Evolutionary conservation across 2,888 invertebrate species (phyloP).

Genomic region (Julus scandinavius): DNA sequence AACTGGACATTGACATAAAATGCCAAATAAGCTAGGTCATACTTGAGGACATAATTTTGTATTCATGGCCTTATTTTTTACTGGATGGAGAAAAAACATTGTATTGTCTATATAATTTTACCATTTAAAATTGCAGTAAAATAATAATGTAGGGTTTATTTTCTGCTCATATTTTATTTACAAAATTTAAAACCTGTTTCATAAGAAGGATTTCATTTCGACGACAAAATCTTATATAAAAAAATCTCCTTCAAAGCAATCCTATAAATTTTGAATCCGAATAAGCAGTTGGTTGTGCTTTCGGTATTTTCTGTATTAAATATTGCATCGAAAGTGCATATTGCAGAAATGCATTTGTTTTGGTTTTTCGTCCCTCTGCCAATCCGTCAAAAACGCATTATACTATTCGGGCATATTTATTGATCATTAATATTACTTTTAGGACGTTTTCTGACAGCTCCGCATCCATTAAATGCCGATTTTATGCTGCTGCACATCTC

Average conservation of each 20-base stretch:
- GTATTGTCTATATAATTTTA: no score
- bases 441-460: conserved; percentile 30
- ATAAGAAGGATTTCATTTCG: background rate
- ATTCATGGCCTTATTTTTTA: no score
- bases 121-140: no score
- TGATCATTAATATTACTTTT: conserved; percentile 40
- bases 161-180: no score
- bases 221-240: background rate
- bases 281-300: background rate
- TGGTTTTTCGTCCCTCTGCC: background rate
- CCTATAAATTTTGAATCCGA: background rate
- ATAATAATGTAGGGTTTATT: no score
- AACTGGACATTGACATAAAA: no score
- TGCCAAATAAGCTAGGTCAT: no score
- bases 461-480: background rate
- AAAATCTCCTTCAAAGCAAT: background rate
- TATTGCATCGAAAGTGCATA: background rate
- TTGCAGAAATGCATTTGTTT: background rate
- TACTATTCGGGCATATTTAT: conserved; percentile 24
- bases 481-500: background rate
- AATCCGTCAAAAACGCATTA: conserved; percentile 9
- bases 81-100: no score
- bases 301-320: background rate
- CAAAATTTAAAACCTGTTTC: background rate
- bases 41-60: no score